phyloP scores from a whole-genome alignment of 2,797 vertebrate species.

The Spinus pinus region DNA sequence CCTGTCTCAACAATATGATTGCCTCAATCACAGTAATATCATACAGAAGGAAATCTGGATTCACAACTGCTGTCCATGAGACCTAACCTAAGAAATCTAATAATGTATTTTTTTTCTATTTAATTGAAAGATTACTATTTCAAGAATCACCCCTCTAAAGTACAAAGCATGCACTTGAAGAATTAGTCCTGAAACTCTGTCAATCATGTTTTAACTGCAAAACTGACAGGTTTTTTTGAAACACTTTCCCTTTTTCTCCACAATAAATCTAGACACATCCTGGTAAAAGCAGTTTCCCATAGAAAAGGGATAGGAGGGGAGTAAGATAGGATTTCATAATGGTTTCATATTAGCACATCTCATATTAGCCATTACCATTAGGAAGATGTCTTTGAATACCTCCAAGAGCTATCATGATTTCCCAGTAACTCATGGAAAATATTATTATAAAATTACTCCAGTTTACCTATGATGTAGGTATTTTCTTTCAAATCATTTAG shows the following conservation, averaged over 20 bases:
- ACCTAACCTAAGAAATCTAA: not conserved
- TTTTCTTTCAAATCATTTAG: not conserved
- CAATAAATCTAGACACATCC: not conserved
- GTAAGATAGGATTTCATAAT: not conserved
- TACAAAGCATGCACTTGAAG: not conserved
- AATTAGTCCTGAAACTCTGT: not conserved
- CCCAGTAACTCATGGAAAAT: not conserved
- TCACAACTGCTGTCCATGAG: not conserved
- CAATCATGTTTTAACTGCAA: not conserved
- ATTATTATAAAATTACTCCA: not conserved
- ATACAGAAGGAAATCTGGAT: not conserved
- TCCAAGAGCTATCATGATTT: not conserved
- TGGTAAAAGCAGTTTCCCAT: not conserved
- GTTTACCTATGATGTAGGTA: not conserved
- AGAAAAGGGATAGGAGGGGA: not conserved
- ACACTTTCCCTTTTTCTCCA: not conserved
- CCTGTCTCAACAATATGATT: conserved; percentile 49
- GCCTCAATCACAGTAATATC: not conserved
- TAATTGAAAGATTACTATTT: not conserved
- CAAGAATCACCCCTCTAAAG: not conserved
- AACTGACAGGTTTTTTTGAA: not conserved
- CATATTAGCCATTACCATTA: not conserved
- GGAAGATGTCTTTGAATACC: not conserved
- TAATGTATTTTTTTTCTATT: not conserved
- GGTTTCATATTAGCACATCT: not conserved